Percentiles rank a stretch among this genome's conserved stretches.
Evolutionary conservation across 2,797 vertebrate species (phyloP).

Genomic region (Chanos chanos): DNA sequence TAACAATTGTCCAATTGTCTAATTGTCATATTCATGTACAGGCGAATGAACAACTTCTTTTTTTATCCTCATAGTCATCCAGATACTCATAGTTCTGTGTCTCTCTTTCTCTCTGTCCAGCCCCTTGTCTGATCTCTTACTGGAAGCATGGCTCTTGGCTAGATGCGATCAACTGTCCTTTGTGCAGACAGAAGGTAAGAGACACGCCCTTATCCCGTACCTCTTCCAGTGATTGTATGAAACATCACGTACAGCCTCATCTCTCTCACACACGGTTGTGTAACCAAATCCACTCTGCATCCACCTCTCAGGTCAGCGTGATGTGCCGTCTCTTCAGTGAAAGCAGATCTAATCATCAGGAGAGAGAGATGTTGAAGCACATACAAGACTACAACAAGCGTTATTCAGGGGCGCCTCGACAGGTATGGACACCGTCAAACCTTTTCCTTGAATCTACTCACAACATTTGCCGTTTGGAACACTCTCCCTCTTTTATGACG

Average conservation of each 20-base stretch:
- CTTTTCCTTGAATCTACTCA: background rate
- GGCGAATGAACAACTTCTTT: no score
- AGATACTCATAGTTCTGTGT: background rate
- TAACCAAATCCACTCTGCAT: no score
- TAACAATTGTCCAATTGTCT: no score
- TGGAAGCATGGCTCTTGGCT: conserved; percentile 81
- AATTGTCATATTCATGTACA: no score
- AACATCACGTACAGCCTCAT: background rate
- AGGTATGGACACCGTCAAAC: conserved; percentile 55
- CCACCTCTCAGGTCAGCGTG: conserved; percentile 74
- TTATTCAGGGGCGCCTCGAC: conserved; percentile 77
- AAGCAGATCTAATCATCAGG: conserved; percentile 64
- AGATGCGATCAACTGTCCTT: conserved; percentile 78
- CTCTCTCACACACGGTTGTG: no score
- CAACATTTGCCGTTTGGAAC: no score
- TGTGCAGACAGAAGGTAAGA: conserved; percentile 82
- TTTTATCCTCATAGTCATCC: background rate
- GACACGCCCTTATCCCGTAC: background rate
- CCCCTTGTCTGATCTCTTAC: conserved; percentile 77
- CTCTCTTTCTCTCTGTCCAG: conserved; percentile 47
- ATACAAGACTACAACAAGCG: conserved; percentile 81
- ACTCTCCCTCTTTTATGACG: no score
- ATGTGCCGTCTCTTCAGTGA: conserved; percentile 71
- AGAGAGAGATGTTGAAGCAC: conserved; percentile 63
- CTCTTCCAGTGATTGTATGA: background rate